A percentile compares a stretch with the other conserved stretches of the same genome.
Conservation (phyloP, 2,888 invertebrate species). For the Creontiades dilutus region DNA sequence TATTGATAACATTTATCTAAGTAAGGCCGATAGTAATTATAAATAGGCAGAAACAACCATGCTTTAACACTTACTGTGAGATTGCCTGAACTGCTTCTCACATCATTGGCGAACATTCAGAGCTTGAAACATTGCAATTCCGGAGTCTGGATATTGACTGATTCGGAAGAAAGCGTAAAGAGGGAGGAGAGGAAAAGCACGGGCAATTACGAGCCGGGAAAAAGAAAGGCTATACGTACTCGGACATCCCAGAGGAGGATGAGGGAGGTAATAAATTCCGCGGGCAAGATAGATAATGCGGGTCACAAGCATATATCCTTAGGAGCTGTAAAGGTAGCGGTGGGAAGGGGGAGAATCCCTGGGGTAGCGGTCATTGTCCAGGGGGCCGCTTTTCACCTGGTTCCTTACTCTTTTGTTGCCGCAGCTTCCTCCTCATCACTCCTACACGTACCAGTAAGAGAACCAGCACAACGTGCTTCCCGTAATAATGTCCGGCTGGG, state of each 20-base stretch:
- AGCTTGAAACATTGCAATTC: too few species aligned
- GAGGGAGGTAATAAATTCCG: conserved; percentile 21
- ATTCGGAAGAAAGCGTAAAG: neutral
- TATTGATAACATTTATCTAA: too few species aligned
- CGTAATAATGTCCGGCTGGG: too few species aligned
- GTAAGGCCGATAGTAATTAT: too few species aligned
- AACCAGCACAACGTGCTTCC: neutral
- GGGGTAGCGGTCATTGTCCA: conserved; percentile 13
- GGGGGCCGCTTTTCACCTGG: conserved; percentile 28
- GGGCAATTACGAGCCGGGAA: neutral
- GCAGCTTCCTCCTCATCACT: neutral
- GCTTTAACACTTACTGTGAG: too few species aligned
- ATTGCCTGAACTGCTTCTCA: too few species aligned
- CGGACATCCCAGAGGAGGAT: neutral
- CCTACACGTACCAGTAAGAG: neutral
- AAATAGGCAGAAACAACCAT: too few species aligned
- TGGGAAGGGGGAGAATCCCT: neutral
- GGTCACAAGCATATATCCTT: conserved; percentile 33
- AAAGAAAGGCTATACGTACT: neutral
- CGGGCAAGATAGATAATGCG: conserved; percentile 29
- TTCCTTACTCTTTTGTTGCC: neutral
- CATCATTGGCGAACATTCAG: too few species aligned
- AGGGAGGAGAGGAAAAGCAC: neutral
- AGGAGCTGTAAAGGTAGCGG: neutral
- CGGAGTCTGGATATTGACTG: neutral